Percentiles rank a stretch among this genome's conserved stretches.
These are phyloP conservation scores for Rhodeus uyekii DNA, from an alignment of 2,797 vertebrate species.

Conservation along the genomic window DNA sequence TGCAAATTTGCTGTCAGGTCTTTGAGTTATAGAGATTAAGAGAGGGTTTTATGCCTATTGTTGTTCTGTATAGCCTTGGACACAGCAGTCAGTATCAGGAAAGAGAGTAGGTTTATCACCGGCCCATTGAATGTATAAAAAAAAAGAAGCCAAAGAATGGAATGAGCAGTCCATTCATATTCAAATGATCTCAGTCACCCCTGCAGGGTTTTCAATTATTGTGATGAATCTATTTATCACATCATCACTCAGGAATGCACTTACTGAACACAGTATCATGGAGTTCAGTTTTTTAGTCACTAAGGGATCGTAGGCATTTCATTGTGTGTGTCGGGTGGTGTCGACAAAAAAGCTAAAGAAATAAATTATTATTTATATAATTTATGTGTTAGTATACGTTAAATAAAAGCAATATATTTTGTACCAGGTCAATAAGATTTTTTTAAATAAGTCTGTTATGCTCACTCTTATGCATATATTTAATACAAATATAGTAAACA, in stretches of 20 bases:
- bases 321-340: not conserved
- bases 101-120: slow-evolving; percentile 56
- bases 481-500: no score
- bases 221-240: slow-evolving; percentile 62
- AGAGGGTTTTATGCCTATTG: not conserved
- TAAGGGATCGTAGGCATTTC: not conserved
- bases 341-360: no score
- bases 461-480: no score
- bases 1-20: not conserved
- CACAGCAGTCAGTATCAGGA: slow-evolving; percentile 16
- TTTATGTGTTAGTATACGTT: no score
- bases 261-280: slow-evolving; percentile 43
- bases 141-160: slow-evolving; percentile 49
- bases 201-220: slow-evolving; percentile 64
- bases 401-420: no score
- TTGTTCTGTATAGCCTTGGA: not conserved
- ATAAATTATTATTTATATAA: no score
- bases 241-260: slow-evolving; percentile 45
- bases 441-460: no score
- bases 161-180: slow-evolving; percentile 66
- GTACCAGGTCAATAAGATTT: no score
- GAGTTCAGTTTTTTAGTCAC: not conserved
- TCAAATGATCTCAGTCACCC: slow-evolving; percentile 60
- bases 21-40: not conserved
- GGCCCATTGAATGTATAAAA: slow-evolving; percentile 53